phyloP scores from a whole-genome alignment of 92 coral and sea anemone species.

The Muricea muricata region DNA sequence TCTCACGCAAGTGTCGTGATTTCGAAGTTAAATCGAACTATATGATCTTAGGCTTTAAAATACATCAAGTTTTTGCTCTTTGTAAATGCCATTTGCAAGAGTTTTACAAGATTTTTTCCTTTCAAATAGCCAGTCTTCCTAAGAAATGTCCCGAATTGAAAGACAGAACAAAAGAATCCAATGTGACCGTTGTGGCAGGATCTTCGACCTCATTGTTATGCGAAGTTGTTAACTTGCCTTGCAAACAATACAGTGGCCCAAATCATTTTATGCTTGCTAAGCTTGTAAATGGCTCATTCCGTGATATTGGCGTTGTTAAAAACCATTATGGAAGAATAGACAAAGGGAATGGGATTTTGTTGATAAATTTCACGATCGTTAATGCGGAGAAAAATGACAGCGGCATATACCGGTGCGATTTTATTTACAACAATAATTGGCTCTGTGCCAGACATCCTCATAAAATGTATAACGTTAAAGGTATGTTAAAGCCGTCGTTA shows the following conservation, averaged over 20 bases:
- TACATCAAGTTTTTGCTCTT: no score
- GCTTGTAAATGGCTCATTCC: background rate
- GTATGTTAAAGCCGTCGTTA: no score
- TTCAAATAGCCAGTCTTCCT: background rate
- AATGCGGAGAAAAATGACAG: background rate
- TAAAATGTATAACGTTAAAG: background rate
- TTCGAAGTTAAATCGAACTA: no score
- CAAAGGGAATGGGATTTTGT: background rate
- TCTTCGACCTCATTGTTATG: background rate
- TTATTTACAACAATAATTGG: background rate
- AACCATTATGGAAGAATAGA: background rate
- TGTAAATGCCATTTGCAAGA: no score
- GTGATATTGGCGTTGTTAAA: background rate
- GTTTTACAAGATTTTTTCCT: no score
- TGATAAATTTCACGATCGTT: conserved; percentile 3
- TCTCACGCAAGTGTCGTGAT: no score
- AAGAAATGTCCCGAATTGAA: background rate
- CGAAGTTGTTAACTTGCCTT: background rate
- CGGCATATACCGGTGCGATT: background rate
- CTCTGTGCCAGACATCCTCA: background rate
- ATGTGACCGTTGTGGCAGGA: background rate
- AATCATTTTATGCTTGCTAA: no score
- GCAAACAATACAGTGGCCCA: no score
- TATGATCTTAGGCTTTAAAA: no score
- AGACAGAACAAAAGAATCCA: background rate